Conservation (phyloP, 2,888 invertebrate species). For the Eupithecia centaureata region DNA sequence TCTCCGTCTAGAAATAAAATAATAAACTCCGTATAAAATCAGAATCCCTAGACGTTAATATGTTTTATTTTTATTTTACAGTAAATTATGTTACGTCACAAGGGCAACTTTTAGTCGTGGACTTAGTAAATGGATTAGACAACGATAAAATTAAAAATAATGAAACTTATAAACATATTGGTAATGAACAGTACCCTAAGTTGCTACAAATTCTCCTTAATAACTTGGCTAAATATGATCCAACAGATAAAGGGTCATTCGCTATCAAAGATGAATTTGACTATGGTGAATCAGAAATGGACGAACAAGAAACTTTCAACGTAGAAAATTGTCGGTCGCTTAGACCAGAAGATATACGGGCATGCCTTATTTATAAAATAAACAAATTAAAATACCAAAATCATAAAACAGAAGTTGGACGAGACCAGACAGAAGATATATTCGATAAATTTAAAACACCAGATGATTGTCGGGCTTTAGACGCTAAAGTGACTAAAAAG, state of each 20-base stretch:
- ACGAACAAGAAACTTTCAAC: neutral
- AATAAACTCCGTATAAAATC: neutral
- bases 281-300: neutral
- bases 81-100: neutral
- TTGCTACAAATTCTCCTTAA: neutral
- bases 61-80: neutral
- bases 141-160: neutral
- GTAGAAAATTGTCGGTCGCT: neutral
- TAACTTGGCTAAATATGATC: neutral
- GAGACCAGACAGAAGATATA: neutral
- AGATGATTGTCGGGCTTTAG: neutral
- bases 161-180: neutral
- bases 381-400: neutral
- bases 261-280: neutral
- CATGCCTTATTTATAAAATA: neutral
- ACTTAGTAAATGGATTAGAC: neutral
- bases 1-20: too few species aligned
- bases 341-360: neutral
- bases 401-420: neutral
- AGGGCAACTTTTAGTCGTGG: neutral
- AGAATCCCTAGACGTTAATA: neutral
- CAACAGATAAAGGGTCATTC: neutral
- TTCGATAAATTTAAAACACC: neutral
- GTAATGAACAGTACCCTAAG: neutral
- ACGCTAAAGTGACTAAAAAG: neutral